A percentile compares a stretch with the other conserved stretches of the same genome.
phyloP scores from a whole-genome alignment of 2,797 vertebrate species.

The Sebastes oblongus region DNA sequence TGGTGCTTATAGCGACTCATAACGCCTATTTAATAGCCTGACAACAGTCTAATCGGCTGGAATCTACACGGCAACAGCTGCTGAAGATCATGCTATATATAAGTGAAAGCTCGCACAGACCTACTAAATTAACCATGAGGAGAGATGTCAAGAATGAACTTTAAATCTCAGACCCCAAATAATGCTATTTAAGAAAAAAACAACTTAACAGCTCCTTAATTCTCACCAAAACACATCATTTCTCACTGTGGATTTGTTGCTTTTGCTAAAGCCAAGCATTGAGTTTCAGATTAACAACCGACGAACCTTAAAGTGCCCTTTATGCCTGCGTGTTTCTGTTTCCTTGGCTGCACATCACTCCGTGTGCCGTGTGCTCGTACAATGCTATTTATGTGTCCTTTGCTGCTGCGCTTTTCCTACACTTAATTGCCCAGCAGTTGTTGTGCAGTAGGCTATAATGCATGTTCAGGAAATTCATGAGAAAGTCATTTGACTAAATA shows the following conservation, averaged over 20 bases:
- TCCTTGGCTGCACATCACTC: constrained; percentile 14
- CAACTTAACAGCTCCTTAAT: not conserved
- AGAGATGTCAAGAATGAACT: not conserved
- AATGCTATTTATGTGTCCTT: not conserved
- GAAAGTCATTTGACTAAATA: not conserved
- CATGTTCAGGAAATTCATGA: not conserved
- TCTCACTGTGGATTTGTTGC: not conserved
- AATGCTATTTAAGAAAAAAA: not conserved
- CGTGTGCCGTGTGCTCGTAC: not conserved
- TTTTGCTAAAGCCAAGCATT: not conserved
- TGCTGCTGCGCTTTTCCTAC: not conserved
- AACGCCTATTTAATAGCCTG: no score
- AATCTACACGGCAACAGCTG: not conserved
- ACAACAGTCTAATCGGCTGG: no score
- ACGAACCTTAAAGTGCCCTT: not conserved
- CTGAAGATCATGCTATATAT: not conserved
- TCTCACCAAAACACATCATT: not conserved
- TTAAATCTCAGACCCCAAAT: not conserved
- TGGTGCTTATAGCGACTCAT: no score
- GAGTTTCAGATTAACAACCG: not conserved
- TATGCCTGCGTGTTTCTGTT: not conserved
- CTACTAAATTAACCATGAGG: not conserved
- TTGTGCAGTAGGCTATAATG: not conserved
- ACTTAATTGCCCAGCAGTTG: not conserved
- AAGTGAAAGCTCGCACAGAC: not conserved